Evolutionary conservation across 2,113 vertebrate genomes (phyloP).

Genomic region (Xenotilapia longispinis): DNA sequence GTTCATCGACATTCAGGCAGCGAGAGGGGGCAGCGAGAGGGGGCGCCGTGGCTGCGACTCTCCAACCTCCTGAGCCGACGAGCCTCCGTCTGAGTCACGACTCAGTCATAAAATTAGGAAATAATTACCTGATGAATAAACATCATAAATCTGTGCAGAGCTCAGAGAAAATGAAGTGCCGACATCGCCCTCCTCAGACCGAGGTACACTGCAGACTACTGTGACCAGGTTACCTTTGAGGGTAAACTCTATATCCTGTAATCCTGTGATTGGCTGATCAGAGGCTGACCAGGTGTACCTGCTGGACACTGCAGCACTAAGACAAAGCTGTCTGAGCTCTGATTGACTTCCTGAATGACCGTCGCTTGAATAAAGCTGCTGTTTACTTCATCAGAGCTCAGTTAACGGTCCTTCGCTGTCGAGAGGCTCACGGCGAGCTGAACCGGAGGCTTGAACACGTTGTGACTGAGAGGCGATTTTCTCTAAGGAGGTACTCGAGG

Average conservation of each 20-base stretch:
- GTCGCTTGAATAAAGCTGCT: not conserved
- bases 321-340: not conserved
- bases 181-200: not conserved
- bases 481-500: not conserved
- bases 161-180: not conserved
- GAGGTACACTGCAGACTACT: not conserved
- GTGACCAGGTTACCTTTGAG: not conserved
- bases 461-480: not conserved
- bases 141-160: not conserved
- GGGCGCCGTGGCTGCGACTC: not conserved
- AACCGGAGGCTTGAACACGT: not conserved
- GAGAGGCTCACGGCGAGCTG: fast-evolving
- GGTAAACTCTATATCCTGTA: not conserved
- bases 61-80: not conserved
- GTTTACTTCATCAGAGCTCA: not conserved
- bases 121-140: not conserved
- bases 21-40: not conserved
- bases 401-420: not conserved
- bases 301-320: not conserved
- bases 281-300: fast-evolving
- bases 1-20: not conserved
- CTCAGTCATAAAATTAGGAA: not conserved
- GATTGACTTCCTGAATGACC: not conserved
- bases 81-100: not conserved
- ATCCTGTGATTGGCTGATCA: not conserved